Evolutionary conservation across 2,797 vertebrate genomes (phyloP), one percentile per base, ranked within the genome.

Genomic region (Catostomus latipinnis): DNA sequence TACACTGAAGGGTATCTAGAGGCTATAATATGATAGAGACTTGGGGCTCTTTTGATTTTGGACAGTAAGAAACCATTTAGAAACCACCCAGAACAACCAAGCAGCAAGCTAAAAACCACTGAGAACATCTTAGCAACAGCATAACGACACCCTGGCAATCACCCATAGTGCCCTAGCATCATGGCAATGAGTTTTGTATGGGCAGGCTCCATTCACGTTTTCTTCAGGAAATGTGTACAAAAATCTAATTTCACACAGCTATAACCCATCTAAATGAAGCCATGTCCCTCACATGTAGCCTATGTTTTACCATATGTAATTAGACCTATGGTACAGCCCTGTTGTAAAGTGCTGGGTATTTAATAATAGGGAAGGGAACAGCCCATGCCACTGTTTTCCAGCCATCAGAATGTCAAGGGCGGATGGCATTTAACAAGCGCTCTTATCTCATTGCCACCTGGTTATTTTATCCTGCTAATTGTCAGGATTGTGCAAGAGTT

Each of bases 381-480:
- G 82, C 62, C 71, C 68, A 60, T 54, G 71, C 22, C 49, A 72
- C 58, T 71, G 45, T 82, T 73, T 74, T 73, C 60, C 14, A 63
- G 58, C 48, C 62, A 67, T 82, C 71, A 74, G 56, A 46, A 57
- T 49, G 73, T 48, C 63, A 52, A 49, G 56, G 52, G 61, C 34
- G 48, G 71, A 6, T 73, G 58, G 63, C 5, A 0, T 78, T 72
- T 74, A 71, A 54, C 45, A 18, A 78, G 14, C n/a, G 3, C 43
- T 71, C 53, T 77, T 74, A 84, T 81, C 74, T 77, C 61, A 52
- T 81, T 80, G 80, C 76, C 82, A 85, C 54, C 81, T 79, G 68
- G 76, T 83, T 84, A 85, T 83, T 87, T 84, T 65, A 76, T 71
- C 62, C 54, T 13, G 67, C 58, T 84, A 86, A 83, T 71, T 82